These are phyloP conservation scores for Drosophila pseudoananassae DNA, from an alignment of 1,140 invertebrate genomes.

Conservation along the genomic window DNA sequence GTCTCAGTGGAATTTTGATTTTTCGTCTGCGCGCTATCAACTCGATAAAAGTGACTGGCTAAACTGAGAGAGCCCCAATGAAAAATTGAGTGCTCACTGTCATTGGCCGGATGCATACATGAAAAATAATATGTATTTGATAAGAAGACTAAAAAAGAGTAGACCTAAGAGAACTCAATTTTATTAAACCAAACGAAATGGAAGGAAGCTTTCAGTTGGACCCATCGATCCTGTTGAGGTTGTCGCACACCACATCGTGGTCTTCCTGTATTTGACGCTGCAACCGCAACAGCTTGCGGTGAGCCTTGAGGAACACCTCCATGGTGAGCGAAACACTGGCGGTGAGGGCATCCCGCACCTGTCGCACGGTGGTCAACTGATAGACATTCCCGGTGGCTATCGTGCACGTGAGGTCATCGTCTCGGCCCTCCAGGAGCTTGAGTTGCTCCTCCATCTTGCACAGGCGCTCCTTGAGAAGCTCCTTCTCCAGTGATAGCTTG, in stretches of 20 bases:
- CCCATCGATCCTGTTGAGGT: not conserved
- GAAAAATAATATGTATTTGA: not conserved
- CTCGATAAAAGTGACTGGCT: slow-evolving; percentile 32
- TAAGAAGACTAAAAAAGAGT: not conserved
- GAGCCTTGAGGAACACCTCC: slow-evolving; percentile 40
- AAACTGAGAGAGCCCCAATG: slow-evolving; percentile 20
- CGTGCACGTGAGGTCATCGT: slow-evolving; percentile 44
- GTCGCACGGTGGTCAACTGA: slow-evolving; percentile 47
- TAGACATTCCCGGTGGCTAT: slow-evolving; percentile 54
- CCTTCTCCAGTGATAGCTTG: slow-evolving; percentile 40
- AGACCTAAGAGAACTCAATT: not conserved
- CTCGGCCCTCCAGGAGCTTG: slow-evolving; percentile 40
- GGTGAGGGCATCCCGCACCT: slow-evolving; percentile 27
- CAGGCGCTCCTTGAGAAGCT: slow-evolving; percentile 45
- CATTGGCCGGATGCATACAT: slow-evolving; percentile 9
- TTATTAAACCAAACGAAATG: not conserved
- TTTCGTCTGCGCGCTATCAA: slow-evolving; percentile 18
- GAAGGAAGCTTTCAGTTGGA: not conserved
- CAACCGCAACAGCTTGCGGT: slow-evolving; percentile 45
- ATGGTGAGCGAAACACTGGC: slow-evolving; percentile 26
- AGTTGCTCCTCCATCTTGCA: slow-evolving; percentile 40
- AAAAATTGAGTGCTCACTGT: too few species aligned
- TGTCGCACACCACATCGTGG: slow-evolving; percentile 31
- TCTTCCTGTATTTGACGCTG: slow-evolving; percentile 42
- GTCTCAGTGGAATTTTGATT: too few species aligned